Conservation (phyloP, 2,797 vertebrate genomes). For the Pseudochaenichthys georgianus region DNA sequence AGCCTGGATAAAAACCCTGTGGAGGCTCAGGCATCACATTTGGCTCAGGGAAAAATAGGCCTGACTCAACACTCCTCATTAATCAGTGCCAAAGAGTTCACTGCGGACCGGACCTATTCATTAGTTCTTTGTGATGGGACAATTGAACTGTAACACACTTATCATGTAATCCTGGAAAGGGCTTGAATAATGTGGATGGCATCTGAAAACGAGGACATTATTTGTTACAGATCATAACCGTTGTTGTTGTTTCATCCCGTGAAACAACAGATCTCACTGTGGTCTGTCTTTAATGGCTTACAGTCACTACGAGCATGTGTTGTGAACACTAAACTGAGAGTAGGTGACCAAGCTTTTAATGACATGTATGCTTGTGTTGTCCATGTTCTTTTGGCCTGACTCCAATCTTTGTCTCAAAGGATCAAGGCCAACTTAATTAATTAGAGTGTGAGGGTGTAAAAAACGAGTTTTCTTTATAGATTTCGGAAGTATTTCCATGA, state of each 20-base stretch:
- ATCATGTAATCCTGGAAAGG: constrained; percentile 63
- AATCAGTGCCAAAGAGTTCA: constrained; percentile 81
- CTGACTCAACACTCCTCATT: constrained; percentile 83
- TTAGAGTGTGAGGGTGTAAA: constrained; percentile 70
- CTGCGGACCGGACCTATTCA: constrained; percentile 74
- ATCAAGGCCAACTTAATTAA: constrained; percentile 81
- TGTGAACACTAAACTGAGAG: constrained; percentile 52
- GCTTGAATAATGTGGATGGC: constrained; percentile 51
- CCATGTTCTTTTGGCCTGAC: constrained; percentile 58
- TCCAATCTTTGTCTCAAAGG: constrained; percentile 73
- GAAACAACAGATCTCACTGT: constrained; percentile 41
- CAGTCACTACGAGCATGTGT: constrained; percentile 52
- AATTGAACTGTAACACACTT: constrained; percentile 77
- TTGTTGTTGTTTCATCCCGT: constrained; percentile 28
- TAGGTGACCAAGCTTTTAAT: constrained; percentile 60
- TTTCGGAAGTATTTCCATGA: constrained; percentile 82
- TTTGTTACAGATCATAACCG: constrained; percentile 56
- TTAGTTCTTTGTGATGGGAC: constrained; percentile 76
- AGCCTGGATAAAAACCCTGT: constrained; percentile 68
- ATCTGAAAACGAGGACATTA: constrained; percentile 58
- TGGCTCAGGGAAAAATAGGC: constrained; percentile 69
- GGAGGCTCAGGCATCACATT: constrained; percentile 72
- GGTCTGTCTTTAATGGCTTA: constrained; percentile 53
- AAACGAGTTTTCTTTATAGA: constrained; percentile 74
- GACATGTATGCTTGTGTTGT: constrained; percentile 64